These are phyloP conservation scores for Colossoma macropomum DNA, from an alignment of 2,113 vertebrate species.

Conservation along the genomic window DNA sequence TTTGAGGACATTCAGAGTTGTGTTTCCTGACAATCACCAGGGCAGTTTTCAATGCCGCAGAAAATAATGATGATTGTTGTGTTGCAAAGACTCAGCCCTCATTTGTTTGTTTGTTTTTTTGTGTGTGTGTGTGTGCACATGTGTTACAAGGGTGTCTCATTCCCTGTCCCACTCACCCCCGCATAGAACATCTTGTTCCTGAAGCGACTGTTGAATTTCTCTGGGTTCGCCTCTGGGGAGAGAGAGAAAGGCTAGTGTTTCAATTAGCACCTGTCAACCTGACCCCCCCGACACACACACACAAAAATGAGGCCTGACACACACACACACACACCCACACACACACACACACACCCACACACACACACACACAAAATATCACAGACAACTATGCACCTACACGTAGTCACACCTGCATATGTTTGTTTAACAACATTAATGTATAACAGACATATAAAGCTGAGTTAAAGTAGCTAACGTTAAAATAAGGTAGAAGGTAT, in stretches of 20 bases:
- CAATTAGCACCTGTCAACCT: slow-evolving; percentile 24
- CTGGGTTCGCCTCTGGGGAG: slow-evolving; percentile 91
- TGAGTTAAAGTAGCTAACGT: neutral
- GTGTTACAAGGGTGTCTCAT: neutral
- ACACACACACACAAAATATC: neutral
- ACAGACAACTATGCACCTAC: neutral
- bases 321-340: neutral
- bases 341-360: neutral
- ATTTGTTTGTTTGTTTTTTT: neutral
- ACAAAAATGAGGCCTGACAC: neutral
- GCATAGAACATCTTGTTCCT: slow-evolving; percentile 98
- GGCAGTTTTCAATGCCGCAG: neutral
- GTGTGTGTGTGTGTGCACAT: neutral
- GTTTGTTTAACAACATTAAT: neutral
- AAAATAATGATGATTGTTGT: neutral
- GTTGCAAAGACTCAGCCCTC: neutral
- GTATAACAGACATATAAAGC: neutral
- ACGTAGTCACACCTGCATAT: neutral
- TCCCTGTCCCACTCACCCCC: slow-evolving; percentile 82
- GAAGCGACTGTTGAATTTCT: slow-evolving; percentile 97
- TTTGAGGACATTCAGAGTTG: neutral
- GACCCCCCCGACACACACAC: neutral
- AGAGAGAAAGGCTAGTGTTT: slow-evolving; percentile 1
- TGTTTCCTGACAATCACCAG: neutral
- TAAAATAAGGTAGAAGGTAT: neutral